These are phyloP conservation scores for Camponotus floridanus DNA, from an alignment of 1,140 invertebrate genomes.

Conservation along the genomic window DNA sequence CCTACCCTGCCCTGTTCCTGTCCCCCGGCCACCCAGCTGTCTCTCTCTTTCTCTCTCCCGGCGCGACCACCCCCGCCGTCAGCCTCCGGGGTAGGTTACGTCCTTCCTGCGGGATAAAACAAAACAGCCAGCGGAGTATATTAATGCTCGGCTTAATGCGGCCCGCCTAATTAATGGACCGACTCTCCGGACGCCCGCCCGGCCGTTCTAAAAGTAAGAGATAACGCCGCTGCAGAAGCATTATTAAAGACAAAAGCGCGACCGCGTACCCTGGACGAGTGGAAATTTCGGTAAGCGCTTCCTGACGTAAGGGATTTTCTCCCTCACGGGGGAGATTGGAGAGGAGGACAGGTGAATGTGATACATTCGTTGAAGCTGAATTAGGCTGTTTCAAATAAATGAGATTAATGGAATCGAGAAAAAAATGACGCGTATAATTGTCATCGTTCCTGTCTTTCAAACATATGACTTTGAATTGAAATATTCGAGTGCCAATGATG, in stretches of 20 bases:
- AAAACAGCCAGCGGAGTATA: constrained; percentile 86
- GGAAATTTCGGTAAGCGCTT: constrained; percentile 47
- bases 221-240: constrained; percentile 82
- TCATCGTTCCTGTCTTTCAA: neutral
- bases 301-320: constrained; percentile 56
- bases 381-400: neutral
- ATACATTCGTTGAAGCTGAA: neutral
- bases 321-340: neutral
- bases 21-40: neutral
- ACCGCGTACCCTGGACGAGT: constrained; percentile 29
- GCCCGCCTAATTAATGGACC: constrained; percentile 86
- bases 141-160: constrained; percentile 86
- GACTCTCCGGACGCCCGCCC: constrained; percentile 80
- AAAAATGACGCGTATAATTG: neutral
- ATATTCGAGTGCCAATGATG: neutral
- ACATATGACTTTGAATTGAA: neutral
- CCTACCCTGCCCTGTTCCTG: neutral
- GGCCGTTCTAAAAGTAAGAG: constrained; percentile 80
- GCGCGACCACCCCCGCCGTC: constrained; percentile 60
- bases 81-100: constrained; percentile 72
- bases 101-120: constrained; percentile 86
- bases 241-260: constrained; percentile 83
- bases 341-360: neutral
- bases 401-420: neutral
- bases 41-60: constrained; percentile 1